Base-by-base conservation (phyloP, 2,113 vertebrate genomes). In the Protobothrops mucrosquamatus region DNA sequence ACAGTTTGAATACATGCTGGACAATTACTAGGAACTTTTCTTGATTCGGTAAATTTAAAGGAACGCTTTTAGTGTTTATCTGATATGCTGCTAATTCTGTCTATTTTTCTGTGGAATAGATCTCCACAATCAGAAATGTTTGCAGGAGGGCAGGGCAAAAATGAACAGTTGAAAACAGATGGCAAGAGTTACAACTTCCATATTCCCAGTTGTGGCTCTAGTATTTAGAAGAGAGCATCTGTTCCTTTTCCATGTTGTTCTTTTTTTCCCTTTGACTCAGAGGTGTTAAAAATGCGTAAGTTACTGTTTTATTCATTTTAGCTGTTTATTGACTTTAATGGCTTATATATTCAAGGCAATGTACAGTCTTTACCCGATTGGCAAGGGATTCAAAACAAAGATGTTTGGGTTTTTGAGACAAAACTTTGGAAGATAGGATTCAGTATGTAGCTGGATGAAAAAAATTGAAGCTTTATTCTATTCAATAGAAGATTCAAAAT, bases 161-260 rank as follows among this genome's bases (percentile, higher is more conserved):
- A 98, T 97, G 98, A 98, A 97, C 97, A 98, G 97, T 98, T 96
- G 96, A 96, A 98, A 98, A 97, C 98, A 98, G 98, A 98, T 98
- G 98, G 98, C 96, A 96, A 96, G 95, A 97, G 97, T 97, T 97
- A 97, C 97, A 97, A 97, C 95, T 97, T 97, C 97, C 97, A 97
- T 97, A 97, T 97, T 98, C 97, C 98, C 98, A 98, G 97, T 96
- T 97, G 97, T 97, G 97, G 97, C 96, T 97, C 97, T 97, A 97
- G 96, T 97, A 98, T 98, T 98, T 97, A 97, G 97, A 98, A 97
- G 97, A 96, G 95, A 98, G 98, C 98, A 98, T 98, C 98, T 98
- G 97, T 97, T 98, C 96, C 96, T 95, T 94, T 97, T 91, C 81
- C 22, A 61, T 61, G 54, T 34, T 43, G 89, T 15, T 34, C 55